Evolutionary conservation across 2,888 invertebrate species (phyloP), one percentile per base, ranked within the genome.

Genomic region (Homarus gammarus): DNA sequence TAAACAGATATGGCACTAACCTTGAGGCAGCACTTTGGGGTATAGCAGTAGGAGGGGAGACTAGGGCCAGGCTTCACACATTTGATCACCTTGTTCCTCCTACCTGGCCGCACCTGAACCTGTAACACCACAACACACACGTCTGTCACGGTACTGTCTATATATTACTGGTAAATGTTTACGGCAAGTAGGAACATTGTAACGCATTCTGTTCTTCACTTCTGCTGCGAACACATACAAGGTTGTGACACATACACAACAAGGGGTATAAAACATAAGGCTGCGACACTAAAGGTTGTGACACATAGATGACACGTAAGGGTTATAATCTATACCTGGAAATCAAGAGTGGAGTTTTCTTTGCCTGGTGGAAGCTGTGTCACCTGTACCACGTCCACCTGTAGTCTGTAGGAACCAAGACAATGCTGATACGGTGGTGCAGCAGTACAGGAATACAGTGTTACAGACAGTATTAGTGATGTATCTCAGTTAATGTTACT

Each of bases 341-440:
- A 70, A 33, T 86, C 86, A 6, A 86, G 33, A 2, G 78, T 15
- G 5, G 64, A 18, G 18, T 72, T 12, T 33, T 86, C 79, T 22
- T 64, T 86, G n/a, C 86, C 79, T 2, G 86, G 79, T 1, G 86
- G 86, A 8, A 86, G 44, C 44, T 86, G 68, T n/a, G 86, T 86
- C 51, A 79, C 70, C 31, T 86, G 79, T 12, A 79, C 51, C 12
- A 86, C 22, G 33, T 70, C 51, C 72, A 86, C 79, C 38, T 86
- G 78, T 22, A 86, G 51, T 36, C 86, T 86, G 72, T 38, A n/a
- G 44, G 33, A 12, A n/a, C n/a, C n/a, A n/a, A n/a, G n/a, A n/a
- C n/a, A n/a, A n/a, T n/a, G n/a, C n/a, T n/a, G n/a, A n/a, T n/a
- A n/a, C 0, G 27, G 6, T 0, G 12, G 33, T 10, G 15, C 33